phyloP scores from a whole-genome alignment of 2,113 vertebrate species.

The Osmerus eperlanus region DNA sequence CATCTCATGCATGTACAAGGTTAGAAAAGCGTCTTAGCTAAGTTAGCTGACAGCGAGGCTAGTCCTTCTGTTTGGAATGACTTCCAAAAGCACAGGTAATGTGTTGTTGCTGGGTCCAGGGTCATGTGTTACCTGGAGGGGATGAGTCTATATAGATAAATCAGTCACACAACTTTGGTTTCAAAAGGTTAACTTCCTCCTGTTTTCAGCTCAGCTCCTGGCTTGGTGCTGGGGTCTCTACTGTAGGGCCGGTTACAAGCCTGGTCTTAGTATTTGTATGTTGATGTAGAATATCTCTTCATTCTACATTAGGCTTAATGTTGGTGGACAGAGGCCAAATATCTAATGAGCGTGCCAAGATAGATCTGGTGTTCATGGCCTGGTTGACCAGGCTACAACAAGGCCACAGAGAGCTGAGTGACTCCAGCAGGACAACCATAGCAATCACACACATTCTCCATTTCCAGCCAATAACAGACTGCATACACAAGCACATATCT shows the following conservation, averaged over 20 bases:
- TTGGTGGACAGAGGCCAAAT: no score
- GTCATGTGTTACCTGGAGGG: conserved; percentile 71
- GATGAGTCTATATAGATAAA: conserved; percentile 67
- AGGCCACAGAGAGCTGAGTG: conserved; percentile 50
- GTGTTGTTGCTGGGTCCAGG: conserved; percentile 80
- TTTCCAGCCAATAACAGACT: conserved; percentile 49
- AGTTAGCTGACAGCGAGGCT: conserved; percentile 65
- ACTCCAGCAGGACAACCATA: conserved; percentile 45
- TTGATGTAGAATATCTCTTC: neutral
- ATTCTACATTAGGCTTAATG: neutral
- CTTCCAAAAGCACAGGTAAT: conserved; percentile 74
- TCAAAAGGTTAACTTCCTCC: conserved; percentile 46
- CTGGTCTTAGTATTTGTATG: no score
- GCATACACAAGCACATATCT: conserved; percentile 43
- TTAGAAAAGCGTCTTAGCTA: conserved; percentile 61
- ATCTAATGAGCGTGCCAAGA: no score
- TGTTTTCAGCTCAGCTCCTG: conserved; percentile 51
- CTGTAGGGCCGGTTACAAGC: neutral
- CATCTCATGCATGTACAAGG: conserved; percentile 13
- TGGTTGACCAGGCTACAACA: conserved; percentile 3
- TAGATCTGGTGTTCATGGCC: no score
- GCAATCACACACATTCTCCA: conserved; percentile 31
- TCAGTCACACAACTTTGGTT: conserved; percentile 71
- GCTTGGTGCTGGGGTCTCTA: conserved; percentile 4
- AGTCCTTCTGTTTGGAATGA: conserved; percentile 65